phyloP scores from a whole-genome alignment of 2,113 vertebrate genomes.

The Urocitellus parryii region DNA sequence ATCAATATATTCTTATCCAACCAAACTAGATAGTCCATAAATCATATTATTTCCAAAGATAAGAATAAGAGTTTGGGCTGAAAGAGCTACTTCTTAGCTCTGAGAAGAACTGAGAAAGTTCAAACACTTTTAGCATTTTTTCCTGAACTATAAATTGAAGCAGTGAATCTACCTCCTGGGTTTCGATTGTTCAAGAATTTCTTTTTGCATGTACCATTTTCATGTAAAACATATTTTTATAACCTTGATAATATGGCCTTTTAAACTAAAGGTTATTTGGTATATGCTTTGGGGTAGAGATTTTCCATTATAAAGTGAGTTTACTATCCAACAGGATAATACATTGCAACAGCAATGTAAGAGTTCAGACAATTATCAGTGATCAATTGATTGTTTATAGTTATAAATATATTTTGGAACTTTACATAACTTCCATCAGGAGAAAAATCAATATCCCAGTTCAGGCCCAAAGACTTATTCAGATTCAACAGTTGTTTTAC shows the following conservation, averaged over 20 bases:
- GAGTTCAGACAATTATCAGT: neutral
- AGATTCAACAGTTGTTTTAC: neutral
- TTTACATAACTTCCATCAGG: neutral
- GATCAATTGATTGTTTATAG: neutral
- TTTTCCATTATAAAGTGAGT: neutral
- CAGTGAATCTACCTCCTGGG: neutral
- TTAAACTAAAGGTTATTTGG: neutral
- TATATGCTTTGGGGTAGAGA: neutral
- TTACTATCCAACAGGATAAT: neutral
- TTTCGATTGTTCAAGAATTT: neutral
- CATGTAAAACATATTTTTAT: neutral
- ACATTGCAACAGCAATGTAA: neutral
- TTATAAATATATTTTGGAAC: neutral
- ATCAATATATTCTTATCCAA: neutral
- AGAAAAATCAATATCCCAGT: too few relatives aligned
- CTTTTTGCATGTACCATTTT: neutral
- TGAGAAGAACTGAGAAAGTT: neutral
- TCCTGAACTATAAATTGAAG: neutral
- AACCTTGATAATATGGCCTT: neutral
- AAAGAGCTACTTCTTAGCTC: neutral
- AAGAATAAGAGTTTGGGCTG: neutral
- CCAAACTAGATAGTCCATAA: too few relatives aligned
- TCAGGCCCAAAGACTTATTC: too few relatives aligned
- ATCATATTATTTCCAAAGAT: neutral
- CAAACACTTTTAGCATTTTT: neutral